Evolutionary conservation across 2,797 vertebrate genomes (phyloP).

Genomic region (Neosilurus mollespiculum): DNA sequence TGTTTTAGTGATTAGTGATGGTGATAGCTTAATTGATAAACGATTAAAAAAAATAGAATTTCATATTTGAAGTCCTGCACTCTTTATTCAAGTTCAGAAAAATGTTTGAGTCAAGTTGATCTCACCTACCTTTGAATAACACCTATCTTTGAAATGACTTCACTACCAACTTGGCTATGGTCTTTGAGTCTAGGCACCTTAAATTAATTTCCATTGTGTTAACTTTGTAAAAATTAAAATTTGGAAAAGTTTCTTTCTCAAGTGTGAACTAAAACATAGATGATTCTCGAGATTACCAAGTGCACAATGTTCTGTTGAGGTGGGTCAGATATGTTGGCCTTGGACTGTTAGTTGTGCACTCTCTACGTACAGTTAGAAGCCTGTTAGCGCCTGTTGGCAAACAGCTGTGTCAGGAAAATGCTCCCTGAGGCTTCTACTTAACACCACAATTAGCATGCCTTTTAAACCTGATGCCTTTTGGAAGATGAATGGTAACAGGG

Average conservation of each 20-base stretch:
- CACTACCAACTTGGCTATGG: no score
- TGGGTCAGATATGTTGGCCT: neutral
- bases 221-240: neutral
- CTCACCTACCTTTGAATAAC: neutral
- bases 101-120: neutral
- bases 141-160: neutral
- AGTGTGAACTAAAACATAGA: neutral
- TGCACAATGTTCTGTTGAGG: neutral
- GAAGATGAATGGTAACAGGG: neutral
- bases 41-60: neutral
- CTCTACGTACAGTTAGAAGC: slow-evolving; percentile 34
- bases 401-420: slow-evolving; percentile 46
- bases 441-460: slow-evolving; percentile 29
- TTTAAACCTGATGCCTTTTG: slow-evolving; percentile 19
- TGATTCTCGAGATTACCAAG: neutral
- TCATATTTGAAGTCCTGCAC: neutral
- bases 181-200: neutral
- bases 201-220: neutral
- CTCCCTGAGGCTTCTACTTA: slow-evolving; percentile 22
- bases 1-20: neutral
- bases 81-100: neutral
- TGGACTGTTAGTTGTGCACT: slow-evolving; percentile 4
- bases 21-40: neutral
- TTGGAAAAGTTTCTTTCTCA: neutral
- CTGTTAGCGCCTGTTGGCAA: slow-evolving; percentile 20